These are phyloP conservation scores for Parasteatoda tepidariorum DNA, from an alignment of 1,140 invertebrate genomes.

Conservation along the genomic window DNA sequence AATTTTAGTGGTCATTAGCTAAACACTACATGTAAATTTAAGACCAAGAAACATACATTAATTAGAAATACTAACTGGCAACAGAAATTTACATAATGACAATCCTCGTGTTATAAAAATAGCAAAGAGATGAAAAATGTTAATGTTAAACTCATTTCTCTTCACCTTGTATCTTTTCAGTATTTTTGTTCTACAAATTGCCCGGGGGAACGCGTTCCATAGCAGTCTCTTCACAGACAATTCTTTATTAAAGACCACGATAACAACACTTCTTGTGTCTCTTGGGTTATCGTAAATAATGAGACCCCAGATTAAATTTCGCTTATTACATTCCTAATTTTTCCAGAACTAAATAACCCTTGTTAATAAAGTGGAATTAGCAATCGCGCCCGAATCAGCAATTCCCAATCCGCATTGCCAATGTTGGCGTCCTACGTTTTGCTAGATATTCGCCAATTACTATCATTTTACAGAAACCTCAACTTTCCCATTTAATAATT, in stretches of 20 bases:
- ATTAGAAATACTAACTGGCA: too few species aligned
- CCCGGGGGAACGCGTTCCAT: too few species aligned
- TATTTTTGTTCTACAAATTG: too few species aligned
- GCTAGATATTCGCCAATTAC: neutral
- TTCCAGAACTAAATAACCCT: neutral
- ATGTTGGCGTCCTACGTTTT: neutral
- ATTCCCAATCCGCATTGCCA: neutral
- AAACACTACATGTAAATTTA: too few species aligned
- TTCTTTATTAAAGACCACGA: neutral
- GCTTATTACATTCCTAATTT: neutral
- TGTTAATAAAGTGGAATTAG: neutral
- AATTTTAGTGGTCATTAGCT: too few species aligned
- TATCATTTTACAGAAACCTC: slow-evolving; percentile 20
- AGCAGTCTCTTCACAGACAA: neutral
- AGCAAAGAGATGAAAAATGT: too few species aligned
- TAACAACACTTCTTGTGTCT: neutral
- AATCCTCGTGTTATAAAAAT: too few species aligned
- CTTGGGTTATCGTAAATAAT: neutral
- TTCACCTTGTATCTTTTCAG: too few species aligned
- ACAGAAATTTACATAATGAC: too few species aligned
- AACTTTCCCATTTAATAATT: slow-evolving; percentile 51
- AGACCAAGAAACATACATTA: too few species aligned
- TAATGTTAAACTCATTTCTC: too few species aligned
- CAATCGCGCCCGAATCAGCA: neutral
- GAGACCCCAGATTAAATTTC: neutral